Evolutionary conservation across 1,140 invertebrate species (phyloP).

Genomic region (Ladona fulva): DNA sequence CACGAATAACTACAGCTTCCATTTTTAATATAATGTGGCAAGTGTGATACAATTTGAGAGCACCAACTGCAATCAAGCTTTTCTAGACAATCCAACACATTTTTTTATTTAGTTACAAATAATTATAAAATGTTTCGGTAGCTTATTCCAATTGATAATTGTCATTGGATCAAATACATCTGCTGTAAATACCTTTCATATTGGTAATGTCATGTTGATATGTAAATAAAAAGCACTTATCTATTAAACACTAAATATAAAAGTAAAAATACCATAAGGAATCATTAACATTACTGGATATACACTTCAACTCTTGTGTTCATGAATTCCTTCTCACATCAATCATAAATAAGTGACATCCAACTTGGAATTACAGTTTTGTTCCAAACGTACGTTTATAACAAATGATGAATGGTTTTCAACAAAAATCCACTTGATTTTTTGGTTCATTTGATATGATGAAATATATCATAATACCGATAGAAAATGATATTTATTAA

Average conservation of each 20-base stretch:
- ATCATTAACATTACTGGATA: too few relatives aligned
- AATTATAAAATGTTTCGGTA: background rate
- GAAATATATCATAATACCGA: too few relatives aligned
- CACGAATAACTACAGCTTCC: background rate
- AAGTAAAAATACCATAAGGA: background rate
- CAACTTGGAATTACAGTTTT: too few relatives aligned
- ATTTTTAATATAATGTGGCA: background rate
- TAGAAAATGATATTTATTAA: too few relatives aligned
- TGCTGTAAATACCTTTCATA: background rate
- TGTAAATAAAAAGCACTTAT: background rate
- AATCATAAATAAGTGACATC: too few relatives aligned
- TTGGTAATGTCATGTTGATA: background rate
- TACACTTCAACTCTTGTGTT: too few relatives aligned
- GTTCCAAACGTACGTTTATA: too few relatives aligned
- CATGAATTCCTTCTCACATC: too few relatives aligned
- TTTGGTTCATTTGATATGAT: too few relatives aligned
- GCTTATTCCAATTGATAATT: background rate
- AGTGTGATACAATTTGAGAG: background rate
- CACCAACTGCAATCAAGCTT: constrained; percentile 4
- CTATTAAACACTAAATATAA: background rate
- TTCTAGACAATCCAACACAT: background rate
- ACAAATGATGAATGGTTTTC: too few relatives aligned
- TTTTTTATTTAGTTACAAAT: background rate
- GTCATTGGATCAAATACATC: background rate
- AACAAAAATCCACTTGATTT: too few relatives aligned